phyloP scores from a whole-genome alignment of 2,113 vertebrate genomes.

The Fregata magnificens region DNA sequence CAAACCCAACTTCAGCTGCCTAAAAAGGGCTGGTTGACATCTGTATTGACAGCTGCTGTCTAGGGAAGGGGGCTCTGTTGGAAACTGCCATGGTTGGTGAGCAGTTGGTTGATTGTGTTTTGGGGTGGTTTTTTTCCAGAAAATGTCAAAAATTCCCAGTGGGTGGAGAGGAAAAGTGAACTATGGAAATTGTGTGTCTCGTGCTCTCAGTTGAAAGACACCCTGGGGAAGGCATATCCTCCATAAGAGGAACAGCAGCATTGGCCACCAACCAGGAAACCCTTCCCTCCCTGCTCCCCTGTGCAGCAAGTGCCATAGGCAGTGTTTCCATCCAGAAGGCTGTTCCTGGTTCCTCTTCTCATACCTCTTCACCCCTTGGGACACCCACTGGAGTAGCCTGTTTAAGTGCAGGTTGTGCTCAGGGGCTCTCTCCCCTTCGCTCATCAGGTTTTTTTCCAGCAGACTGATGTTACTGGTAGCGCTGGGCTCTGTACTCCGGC shows the following conservation, averaged over 20 bases:
- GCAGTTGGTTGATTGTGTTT: not conserved
- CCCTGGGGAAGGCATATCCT: slow-evolving; percentile 57
- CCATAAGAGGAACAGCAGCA: not conserved
- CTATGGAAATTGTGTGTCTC: not conserved
- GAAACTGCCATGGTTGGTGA: not conserved
- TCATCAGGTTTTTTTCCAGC: not conserved
- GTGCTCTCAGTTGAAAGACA: not conserved
- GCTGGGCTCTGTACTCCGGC: not conserved
- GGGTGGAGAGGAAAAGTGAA: slow-evolving; percentile 39
- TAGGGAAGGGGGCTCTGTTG: not conserved
- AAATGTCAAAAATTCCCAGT: not conserved
- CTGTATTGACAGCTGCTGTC: not conserved
- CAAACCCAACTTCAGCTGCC: not conserved
- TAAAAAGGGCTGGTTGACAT: not conserved
- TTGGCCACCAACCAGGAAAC: slow-evolving; percentile 15
- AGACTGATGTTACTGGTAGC: not conserved
- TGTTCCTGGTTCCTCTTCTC: not conserved
- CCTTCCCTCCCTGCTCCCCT: not conserved
- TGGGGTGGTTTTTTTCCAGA: not conserved
- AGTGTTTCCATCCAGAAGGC: not conserved
- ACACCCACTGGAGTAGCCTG: not conserved
- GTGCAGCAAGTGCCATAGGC: not conserved
- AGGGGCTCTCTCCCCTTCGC: not conserved
- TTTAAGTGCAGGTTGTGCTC: not conserved
- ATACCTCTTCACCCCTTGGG: not conserved